phyloP scores from a whole-genome alignment of 2,888 invertebrate genomes.

The Octonoba sinensis region DNA sequence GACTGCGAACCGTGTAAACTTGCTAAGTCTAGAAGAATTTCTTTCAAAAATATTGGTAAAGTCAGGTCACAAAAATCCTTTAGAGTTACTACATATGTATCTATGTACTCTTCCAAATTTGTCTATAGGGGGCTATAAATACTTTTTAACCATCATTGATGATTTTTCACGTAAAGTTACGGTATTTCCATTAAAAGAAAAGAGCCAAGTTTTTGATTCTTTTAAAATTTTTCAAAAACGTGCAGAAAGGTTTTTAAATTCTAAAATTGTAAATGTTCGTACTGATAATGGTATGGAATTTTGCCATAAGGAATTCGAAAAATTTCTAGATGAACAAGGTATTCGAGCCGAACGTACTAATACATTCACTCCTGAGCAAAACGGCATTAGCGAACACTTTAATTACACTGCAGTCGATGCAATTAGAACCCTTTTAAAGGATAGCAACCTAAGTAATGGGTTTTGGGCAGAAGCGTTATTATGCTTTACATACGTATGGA shows the following conservation, averaged over 20 bases:
- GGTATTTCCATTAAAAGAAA: conserved; percentile 6
- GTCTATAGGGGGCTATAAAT: background rate
- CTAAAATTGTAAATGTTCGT: conserved; percentile 8
- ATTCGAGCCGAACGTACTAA: conserved; percentile 5
- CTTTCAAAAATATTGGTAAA: no score
- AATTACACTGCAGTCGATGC: conserved; percentile 7
- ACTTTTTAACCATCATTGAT: conserved; percentile 3
- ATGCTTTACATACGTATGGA: background rate
- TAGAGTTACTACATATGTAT: no score
- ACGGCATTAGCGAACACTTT: conserved; percentile 1
- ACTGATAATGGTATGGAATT: conserved; percentile 4
- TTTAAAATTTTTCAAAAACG: conserved; percentile 5
- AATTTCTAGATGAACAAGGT: conserved; percentile 4
- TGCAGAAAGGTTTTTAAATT: conserved; percentile 7
- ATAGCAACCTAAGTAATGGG: no score
- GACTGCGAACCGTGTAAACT: no score
- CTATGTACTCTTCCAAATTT: no score
- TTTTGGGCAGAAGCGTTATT: background rate
- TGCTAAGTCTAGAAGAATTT: no score
- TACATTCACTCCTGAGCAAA: conserved; percentile 2
- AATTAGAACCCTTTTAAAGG: no score
- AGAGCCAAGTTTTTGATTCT: background rate
- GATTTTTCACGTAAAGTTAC: conserved; percentile 6
- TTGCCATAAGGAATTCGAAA: background rate
- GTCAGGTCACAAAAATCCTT: no score